These are phyloP conservation scores for Epistrophella euchroma DNA, from an alignment of 2,888 invertebrate species.

Conservation along the genomic window DNA sequence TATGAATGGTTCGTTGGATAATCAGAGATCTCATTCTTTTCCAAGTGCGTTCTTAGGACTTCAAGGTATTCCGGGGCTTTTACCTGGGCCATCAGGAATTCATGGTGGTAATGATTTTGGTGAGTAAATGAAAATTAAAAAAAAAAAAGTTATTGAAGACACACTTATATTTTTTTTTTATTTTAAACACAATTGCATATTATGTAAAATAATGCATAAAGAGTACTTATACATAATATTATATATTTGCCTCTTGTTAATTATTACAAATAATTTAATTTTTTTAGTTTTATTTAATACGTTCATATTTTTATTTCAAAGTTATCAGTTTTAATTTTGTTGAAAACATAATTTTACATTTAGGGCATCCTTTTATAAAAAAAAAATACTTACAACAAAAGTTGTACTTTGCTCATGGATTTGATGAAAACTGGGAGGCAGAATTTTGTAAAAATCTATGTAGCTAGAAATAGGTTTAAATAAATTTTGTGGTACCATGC, in stretches of 20 bases:
- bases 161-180: constrained; percentile 3
- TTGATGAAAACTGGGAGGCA: neutral
- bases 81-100: constrained; percentile 94
- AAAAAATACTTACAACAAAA: neutral
- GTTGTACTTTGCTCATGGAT: neutral
- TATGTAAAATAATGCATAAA: constrained; percentile 34
- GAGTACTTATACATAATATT: constrained; percentile 35
- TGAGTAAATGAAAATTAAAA: constrained; percentile 85
- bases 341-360: neutral
- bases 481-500: no score
- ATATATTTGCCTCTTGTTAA: constrained; percentile 78
- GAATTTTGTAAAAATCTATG: no score
- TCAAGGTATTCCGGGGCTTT: constrained; percentile 91
- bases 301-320: constrained; percentile 22
- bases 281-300: constrained; percentile 41
- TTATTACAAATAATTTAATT: constrained; percentile 45
- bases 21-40: constrained; percentile 89
- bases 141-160: neutral
- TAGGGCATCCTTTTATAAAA: constrained; percentile 53
- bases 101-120: constrained; percentile 92
- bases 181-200: constrained; percentile 58
- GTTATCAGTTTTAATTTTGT: neutral
- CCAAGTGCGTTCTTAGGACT: constrained; percentile 92
- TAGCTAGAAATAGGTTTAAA: no score
- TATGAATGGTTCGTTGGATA: constrained; percentile 87